These are phyloP conservation scores for Anthopleura sola DNA, from an alignment of 64 coral and sea anemone species.

Conservation along the genomic window DNA sequence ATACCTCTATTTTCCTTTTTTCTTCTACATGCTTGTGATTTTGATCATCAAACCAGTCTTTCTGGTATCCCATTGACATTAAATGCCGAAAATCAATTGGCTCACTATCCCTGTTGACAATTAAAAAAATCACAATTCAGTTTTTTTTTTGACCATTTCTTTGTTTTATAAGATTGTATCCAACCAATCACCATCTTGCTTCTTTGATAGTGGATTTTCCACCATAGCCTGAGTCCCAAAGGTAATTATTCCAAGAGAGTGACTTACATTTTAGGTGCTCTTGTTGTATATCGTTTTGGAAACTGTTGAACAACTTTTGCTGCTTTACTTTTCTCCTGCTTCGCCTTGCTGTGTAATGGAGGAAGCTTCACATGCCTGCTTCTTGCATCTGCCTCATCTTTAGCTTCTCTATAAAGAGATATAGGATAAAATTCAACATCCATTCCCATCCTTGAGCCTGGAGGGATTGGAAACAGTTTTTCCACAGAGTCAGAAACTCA, in stretches of 20 bases:
- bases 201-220: too few relatives aligned
- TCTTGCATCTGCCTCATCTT: neutral
- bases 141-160: neutral
- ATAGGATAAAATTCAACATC: neutral
- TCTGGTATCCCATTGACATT: constrained; percentile 77
- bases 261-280: constrained; percentile 6
- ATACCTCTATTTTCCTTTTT: constrained; percentile 57
- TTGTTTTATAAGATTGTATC: too few relatives aligned
- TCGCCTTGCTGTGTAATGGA: neutral
- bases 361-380: neutral
- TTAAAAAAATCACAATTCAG: neutral
- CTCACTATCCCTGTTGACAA: constrained; percentile 32
- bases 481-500: too few relatives aligned
- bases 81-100: constrained; percentile 68
- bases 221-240: too few relatives aligned
- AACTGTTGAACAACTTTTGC: neutral
- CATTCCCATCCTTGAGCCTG: neutral
- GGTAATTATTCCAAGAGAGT: too few relatives aligned
- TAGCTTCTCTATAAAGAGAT: neutral
- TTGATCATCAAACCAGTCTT: constrained; percentile 80
- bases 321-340: neutral
- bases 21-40: constrained; percentile 29
- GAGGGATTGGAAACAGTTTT: too few relatives aligned
- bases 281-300: constrained; percentile 6
- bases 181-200: too few relatives aligned